Evolutionary conservation across 2,113 vertebrate species (phyloP), one percentile per base, ranked within the genome.

Genomic region (Proterorhinus semilunaris): DNA sequence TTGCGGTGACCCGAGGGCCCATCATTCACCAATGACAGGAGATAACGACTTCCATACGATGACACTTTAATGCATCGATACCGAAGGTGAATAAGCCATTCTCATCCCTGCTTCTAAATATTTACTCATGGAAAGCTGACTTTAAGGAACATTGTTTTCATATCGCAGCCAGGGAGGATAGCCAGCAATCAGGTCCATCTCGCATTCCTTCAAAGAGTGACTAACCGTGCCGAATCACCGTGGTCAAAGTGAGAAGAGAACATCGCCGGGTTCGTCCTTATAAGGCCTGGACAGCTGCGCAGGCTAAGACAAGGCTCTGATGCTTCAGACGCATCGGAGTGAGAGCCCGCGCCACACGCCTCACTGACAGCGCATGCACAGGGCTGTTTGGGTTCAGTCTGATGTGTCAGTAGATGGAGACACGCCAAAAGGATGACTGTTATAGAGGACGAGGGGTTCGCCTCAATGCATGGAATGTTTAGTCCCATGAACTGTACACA

Each of bases 271-370:
- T 74, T 73, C 66, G 53, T 73, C 82, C 88, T 72, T 82, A 84
- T 88, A 85, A 73, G 88, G 82, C 6, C 52, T 16, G 15, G 50
- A 73, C 53, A 74, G 78, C 70, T 71, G 54, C 65, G 62, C 36
- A 5, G 74, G 54, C 58, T 68, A 48, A 78, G 3, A 16, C 62
- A 27, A 50, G 75, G 72, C 78, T 79, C 81, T 79, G 81, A 78
- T 6, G 44, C 63, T 75, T 79, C 81, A 81, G 81, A 78, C 7
- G 44, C 63, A 82, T 80, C 36, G 71, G 72, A 71, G 71, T 1
- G 5, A 74, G 63, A 68, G 68, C 42, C 52, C 36, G 58, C 10
- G 47, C 65, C 59, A 27, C 57, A 62, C 11, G 13, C 63, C 50
- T n/a, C 16, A 11, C 42, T 44, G 52, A 72, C 10, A 2, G 45